Percentiles rank a stretch among this genome's conserved stretches.
These are phyloP conservation scores for Marmota monax DNA, from an alignment of 2,113 vertebrate species.

Conservation along the genomic window DNA sequence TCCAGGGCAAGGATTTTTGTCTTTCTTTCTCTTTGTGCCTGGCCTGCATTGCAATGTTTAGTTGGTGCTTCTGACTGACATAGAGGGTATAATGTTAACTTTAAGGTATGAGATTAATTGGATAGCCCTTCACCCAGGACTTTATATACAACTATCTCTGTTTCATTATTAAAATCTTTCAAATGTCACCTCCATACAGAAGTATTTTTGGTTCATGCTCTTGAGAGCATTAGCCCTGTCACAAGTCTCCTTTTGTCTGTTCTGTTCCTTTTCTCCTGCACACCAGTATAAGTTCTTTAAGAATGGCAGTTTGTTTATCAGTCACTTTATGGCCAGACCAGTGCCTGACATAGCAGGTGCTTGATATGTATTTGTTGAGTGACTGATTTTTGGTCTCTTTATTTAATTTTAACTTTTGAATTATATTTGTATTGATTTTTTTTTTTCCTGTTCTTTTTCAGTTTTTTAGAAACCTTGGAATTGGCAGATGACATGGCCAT, in stretches of 20 bases:
- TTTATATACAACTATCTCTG: background rate
- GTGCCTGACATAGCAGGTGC: background rate
- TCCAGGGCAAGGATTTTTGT: background rate
- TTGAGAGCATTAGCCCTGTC: background rate
- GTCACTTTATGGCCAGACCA: background rate
- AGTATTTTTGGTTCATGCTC: background rate
- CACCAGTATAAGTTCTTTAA: background rate
- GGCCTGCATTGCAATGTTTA: background rate
- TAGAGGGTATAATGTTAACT: background rate
- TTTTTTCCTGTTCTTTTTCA: conserved; percentile 22
- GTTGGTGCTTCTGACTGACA: background rate
- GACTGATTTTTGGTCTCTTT: conserved; percentile 22
- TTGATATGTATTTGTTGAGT: background rate
- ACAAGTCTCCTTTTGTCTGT: background rate
- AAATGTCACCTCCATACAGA: background rate
- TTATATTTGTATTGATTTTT: conserved; percentile 52
- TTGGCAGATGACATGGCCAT: conserved; percentile 98
- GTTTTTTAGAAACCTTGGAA: conserved; percentile 96
- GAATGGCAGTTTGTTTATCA: background rate
- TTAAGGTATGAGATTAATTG: background rate
- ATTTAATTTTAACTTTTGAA: conserved; percentile 49
- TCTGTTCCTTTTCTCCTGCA: background rate
- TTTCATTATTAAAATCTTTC: background rate
- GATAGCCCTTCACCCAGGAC: background rate
- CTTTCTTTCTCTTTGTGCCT: background rate